These are phyloP conservation scores for Pseudomugil tenellus DNA, from an alignment of 2,797 vertebrate species.

Conservation along the genomic window DNA sequence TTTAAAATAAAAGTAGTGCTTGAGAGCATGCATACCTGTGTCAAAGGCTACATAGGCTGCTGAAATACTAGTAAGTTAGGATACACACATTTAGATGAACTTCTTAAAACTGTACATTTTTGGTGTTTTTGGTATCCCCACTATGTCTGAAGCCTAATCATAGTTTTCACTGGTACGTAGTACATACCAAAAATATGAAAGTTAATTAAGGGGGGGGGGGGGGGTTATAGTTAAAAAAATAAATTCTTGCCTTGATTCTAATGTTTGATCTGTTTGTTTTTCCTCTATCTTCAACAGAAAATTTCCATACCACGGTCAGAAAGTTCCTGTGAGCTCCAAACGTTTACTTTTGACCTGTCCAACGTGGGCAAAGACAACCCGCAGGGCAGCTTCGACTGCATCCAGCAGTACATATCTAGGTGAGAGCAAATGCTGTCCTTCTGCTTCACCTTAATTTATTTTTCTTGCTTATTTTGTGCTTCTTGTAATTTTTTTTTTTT, in stretches of 20 bases:
- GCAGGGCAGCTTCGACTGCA: conserved; percentile 97
- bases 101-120: not conserved
- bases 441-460: not conserved
- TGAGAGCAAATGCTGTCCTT: conserved; percentile 66
- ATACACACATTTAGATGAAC: not conserved
- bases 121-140: not conserved
- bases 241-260: not conserved
- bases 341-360: conserved; percentile 95
- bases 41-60: not conserved
- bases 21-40: not conserved
- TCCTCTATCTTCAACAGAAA: conserved; percentile 83
- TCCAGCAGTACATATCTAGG: conserved; percentile 97
- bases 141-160: too few relatives aligned
- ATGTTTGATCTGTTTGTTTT: conserved; percentile 12
- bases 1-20: not conserved
- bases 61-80: not conserved
- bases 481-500: too few relatives aligned
- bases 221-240: too few relatives aligned
- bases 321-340: conserved; percentile 84
- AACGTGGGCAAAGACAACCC: conserved; percentile 96
- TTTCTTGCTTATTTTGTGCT: not conserved
- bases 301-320: conserved; percentile 93
- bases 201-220: too few relatives aligned
- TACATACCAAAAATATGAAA: too few relatives aligned
- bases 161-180: too few relatives aligned